A percentile compares a stretch with the other conserved stretches of the same genome.
phyloP scores from a whole-genome alignment of 2,113 vertebrate genomes.

The Chaetorhynchus papuensis region DNA sequence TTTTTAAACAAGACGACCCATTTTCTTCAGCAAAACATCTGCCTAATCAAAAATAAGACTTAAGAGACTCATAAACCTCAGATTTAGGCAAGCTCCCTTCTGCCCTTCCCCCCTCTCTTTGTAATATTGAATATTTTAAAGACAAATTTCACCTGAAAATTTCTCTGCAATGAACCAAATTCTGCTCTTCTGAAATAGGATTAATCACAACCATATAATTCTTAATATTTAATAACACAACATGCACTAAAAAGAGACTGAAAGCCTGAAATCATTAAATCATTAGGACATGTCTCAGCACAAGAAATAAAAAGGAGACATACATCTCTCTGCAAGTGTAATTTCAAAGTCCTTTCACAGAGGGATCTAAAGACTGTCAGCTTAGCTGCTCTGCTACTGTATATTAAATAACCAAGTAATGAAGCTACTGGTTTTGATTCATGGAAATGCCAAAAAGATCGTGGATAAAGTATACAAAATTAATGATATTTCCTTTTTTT shows the following conservation, averaged over 20 bases:
- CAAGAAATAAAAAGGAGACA: neutral
- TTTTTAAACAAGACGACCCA: neutral
- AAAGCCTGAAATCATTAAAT: slow-evolving; percentile 25
- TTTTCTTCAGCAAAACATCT: neutral
- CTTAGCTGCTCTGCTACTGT: neutral
- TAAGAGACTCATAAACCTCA: neutral
- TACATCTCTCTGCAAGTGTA: neutral
- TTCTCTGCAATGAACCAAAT: neutral
- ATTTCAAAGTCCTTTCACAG: slow-evolving; percentile 27
- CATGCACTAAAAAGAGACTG: neutral
- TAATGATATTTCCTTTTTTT: neutral
- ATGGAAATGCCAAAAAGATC: neutral
- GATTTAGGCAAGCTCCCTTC: neutral
- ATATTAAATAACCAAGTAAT: slow-evolving; percentile 10
- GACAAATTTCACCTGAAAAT: neutral
- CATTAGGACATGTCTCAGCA: slow-evolving; percentile 1
- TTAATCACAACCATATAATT: neutral
- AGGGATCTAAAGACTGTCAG: slow-evolving; percentile 12
- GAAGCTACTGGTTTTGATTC: neutral
- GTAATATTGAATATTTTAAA: neutral
- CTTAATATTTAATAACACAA: slow-evolving; percentile 51
- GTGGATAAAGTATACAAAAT: neutral
- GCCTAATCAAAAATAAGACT: neutral
- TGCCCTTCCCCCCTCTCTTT: neutral
- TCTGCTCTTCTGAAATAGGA: neutral